Conservation (phyloP, 2,113 vertebrate species). For the Myotis brandtii region DNA sequence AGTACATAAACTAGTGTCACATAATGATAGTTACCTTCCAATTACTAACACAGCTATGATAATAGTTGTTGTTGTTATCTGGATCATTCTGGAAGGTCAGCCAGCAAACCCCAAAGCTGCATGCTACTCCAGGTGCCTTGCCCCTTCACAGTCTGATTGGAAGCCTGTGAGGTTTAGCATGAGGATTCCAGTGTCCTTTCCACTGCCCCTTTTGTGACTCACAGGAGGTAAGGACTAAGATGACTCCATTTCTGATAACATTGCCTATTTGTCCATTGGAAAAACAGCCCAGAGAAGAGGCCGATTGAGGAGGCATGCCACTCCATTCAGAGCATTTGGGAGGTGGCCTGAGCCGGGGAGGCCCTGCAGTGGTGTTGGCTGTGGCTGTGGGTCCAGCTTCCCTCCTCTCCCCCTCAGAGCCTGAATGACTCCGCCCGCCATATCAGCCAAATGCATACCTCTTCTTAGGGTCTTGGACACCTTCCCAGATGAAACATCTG, state of each 20-base stretch:
- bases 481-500: slow-evolving; percentile 79
- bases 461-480: slow-evolving; percentile 56
- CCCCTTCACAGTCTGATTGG: neutral
- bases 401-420: neutral
- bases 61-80: neutral
- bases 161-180: neutral
- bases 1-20: neutral
- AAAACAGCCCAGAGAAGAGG: neutral
- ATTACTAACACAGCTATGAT: neutral
- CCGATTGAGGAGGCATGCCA: neutral
- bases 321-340: neutral
- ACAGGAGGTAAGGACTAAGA: neutral
- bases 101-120: neutral
- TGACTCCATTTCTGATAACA: neutral
- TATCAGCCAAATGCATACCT: neutral
- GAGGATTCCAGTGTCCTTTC: neutral
- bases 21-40: neutral
- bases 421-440: fast-evolving
- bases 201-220: neutral
- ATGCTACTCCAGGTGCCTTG: neutral
- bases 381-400: neutral
- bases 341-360: neutral
- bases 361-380: neutral
- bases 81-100: neutral
- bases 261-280: neutral